Conservation (phyloP, 2,888 invertebrate species). For the Lepidochrysops patricia region DNA sequence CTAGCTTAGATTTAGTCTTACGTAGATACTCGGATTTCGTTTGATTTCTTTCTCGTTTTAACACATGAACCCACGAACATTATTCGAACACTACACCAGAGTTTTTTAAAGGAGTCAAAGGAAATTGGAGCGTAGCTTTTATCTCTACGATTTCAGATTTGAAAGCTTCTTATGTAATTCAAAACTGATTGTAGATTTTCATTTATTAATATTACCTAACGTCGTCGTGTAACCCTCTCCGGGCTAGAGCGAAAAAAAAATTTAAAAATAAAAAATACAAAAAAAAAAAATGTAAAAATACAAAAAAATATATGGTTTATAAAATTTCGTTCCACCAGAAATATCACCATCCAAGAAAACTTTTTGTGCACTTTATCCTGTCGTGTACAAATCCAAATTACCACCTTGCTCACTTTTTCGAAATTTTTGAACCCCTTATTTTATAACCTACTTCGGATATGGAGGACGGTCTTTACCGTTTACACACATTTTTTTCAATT, state of each 20-base stretch:
- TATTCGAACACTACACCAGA: neutral
- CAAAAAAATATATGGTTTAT: conserved; percentile 36
- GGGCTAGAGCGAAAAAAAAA: conserved; percentile 54
- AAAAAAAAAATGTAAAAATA: conserved; percentile 32
- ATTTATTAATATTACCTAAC: conserved; percentile 43
- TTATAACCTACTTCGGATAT: neutral
- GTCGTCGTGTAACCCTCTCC: conserved; percentile 68
- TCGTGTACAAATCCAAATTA: conserved; percentile 3
- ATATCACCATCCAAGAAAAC: conserved; percentile 6
- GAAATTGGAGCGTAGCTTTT: conserved; percentile 31
- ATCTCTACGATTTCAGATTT: conserved; percentile 50
- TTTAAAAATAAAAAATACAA: conserved; percentile 32
- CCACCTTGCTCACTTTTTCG: conserved; percentile 10
- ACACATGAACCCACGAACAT: neutral
- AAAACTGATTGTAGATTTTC: conserved; percentile 47
- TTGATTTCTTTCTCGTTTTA: conserved; percentile 21
- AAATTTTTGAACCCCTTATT: conserved; percentile 11
- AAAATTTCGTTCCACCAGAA: conserved; percentile 28
- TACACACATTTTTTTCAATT: neutral
- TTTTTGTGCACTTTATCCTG: conserved; percentile 5
- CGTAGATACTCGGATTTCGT: conserved; percentile 22
- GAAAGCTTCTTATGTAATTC: conserved; percentile 33
- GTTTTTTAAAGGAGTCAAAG: conserved; percentile 24
- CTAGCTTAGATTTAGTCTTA: conserved; percentile 33
- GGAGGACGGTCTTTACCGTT: conserved; percentile 5